Base-by-base conservation (phyloP, 2,888 invertebrate species). In the Hydropsyche betteni region DNA sequence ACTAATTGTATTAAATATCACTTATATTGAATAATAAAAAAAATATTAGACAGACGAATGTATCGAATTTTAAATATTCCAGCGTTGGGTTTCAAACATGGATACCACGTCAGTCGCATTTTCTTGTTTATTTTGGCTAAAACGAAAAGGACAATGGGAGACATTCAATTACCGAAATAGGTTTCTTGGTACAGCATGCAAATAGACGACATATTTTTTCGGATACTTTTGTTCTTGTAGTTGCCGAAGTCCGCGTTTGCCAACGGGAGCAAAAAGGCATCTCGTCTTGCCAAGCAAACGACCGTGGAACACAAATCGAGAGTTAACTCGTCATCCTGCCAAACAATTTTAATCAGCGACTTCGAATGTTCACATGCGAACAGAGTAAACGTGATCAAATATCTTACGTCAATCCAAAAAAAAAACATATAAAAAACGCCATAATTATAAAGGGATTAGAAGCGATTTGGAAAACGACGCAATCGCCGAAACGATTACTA, bases 391-490 rank as follows among this genome's bases (percentile, higher is more conserved):
- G 61, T 24, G 55, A 55, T 55, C 16, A 16, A 55, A 16, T 55
- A 2, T 16, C 44, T 44, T 8, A 51, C 51, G 24, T 24, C 24
- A 24, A 24, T 55, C 24, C 68, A 16, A 53, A 69, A 61, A 74
- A 51, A 53, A 69, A 33, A 24, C 50, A 44, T 69, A n/a, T 34
- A 70, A 75, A 58, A 44, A 52, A 24, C 58, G 24, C 58, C 55
- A 70, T 58, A 70, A 70, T 70, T 75, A 70, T 70, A 75, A 74
- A 74, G 69, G 14, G 58, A 75, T 70, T 75, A 69, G 70, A 64
- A 50, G 69, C 44, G 36, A 52, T 10, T 74, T 69, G 14, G 74
- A 24, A 68, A 70, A 52, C 68, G 53, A 33, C 51, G 74, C 68
- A 24, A 68, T n/a, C 14, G 69, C 38, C 53, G 14, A 5, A 5